Base-by-base conservation (phyloP, 53 echinoderm and acorn worm genomes). In the Arbacia lixula region DNA sequence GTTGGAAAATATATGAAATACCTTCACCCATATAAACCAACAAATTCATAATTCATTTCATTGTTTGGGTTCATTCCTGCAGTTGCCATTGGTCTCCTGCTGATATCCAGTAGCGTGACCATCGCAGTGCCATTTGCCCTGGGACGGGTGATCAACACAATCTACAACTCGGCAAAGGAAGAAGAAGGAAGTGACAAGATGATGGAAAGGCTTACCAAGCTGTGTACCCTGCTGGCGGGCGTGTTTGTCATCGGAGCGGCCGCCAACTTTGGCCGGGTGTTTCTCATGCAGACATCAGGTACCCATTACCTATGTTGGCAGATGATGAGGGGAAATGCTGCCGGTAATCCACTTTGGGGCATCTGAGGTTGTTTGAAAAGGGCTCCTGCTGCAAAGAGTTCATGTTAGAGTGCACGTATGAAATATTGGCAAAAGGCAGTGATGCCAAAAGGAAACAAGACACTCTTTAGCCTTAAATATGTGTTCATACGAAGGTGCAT, bases 261-360 rank as follows among this genome's bases (percentile, higher is more conserved):
- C 17, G 96, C 96, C 8, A 96, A 93, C 72, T 89, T 93, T 65
- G 96, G 96, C 36, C 89, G 96, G 22, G 86, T 96, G 36, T 96
- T 89, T 60, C 72, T 96, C 76, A 96, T 96, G 93, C 79, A 96
- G 60, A 93, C 93, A 24, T 89, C 96, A 71, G 96, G 96, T 96
- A 74, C 24, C n/a, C n/a, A n/a, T n/a, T n/a, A n/a, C n/a, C n/a
- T n/a, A n/a, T n/a, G n/a, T n/a, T n/a, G n/a, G n/a, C n/a, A n/a
- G n/a, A n/a, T n/a, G n/a, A n/a, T n/a, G n/a, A n/a, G n/a, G n/a
- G n/a, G n/a, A n/a, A n/a, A n/a, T n/a, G n/a, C n/a, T n/a, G n/a
- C n/a, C n/a, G n/a, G n/a, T n/a, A n/a, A n/a, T n/a, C n/a, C n/a
- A n/a, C n/a, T n/a, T n/a, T n/a, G n/a, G n/a, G n/a, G n/a, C n/a